phyloP scores from a whole-genome alignment of 2,797 vertebrate species.

The Clamator glandarius region DNA sequence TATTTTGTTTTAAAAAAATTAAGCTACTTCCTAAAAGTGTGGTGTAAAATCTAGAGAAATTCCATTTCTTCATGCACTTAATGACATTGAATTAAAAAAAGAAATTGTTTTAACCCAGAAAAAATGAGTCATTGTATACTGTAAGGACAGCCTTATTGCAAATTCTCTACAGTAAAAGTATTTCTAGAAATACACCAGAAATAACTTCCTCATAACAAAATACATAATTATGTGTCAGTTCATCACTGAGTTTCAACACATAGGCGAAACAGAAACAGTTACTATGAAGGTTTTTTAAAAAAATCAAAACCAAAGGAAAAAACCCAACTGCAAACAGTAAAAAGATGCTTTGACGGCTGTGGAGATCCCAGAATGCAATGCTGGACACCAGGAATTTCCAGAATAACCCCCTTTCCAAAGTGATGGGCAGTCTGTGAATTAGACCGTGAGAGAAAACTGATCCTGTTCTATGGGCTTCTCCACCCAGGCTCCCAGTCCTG shows the following conservation, averaged over 20 bases:
- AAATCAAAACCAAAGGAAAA: neutral
- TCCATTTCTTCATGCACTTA: conserved; percentile 55
- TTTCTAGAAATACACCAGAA: conserved; percentile 58
- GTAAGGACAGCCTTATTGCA: conserved; percentile 53
- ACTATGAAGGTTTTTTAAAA: conserved; percentile 8
- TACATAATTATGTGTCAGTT: conserved; percentile 22
- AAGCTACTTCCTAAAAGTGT: conserved; percentile 58
- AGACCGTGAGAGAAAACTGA: conserved; percentile 89
- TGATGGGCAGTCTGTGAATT: conserved; percentile 48
- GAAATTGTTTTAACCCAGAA: conserved; percentile 61
- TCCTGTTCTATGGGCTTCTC: conserved; percentile 98
- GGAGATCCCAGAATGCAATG: conserved; percentile 31
- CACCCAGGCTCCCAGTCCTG: conserved; percentile 96
- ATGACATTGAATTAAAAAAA: conserved; percentile 56
- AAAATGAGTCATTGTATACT: conserved; percentile 47
- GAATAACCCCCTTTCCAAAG: neutral
- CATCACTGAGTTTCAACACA: conserved; percentile 39
- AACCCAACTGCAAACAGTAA: neutral
- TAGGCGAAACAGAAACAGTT: conserved; percentile 43
- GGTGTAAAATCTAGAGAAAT: conserved; percentile 65
- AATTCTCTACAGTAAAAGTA: conserved; percentile 38
- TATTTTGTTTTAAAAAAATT: conserved; percentile 41
- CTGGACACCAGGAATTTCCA: conserved; percentile 52
- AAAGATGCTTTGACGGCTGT: conserved; percentile 9
- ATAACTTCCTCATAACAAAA: conserved; percentile 54